Percentiles rank a stretch among this genome's conserved stretches.
These are phyloP conservation scores for Aythya fuligula DNA, from an alignment of 2,797 vertebrate species.

Conservation along the genomic window DNA sequence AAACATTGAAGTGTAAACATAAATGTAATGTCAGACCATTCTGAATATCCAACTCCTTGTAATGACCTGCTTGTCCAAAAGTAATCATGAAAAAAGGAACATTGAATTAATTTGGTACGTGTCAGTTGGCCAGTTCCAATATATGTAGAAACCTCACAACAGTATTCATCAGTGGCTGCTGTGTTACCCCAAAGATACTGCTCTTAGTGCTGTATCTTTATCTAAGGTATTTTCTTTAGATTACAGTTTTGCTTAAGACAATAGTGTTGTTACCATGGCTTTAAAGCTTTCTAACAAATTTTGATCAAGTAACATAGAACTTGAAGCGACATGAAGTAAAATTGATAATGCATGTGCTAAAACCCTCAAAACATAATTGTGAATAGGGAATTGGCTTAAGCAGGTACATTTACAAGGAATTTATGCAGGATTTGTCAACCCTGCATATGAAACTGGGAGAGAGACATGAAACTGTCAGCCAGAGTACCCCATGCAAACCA, in stretches of 20 bases:
- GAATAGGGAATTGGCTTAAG: not conserved
- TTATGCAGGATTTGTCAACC: not conserved
- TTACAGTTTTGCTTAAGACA: not conserved
- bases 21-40: not conserved
- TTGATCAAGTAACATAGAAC: not conserved
- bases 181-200: not conserved
- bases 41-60: not conserved
- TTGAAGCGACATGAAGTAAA: not conserved
- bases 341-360: fast-evolving
- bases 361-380: fast-evolving
- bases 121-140: not conserved
- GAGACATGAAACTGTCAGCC: not conserved
- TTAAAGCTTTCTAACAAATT: not conserved
- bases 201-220: not conserved
- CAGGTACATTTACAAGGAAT: not conserved
- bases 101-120: not conserved
- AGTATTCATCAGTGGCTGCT: not conserved
- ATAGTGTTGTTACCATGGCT: not conserved
- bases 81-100: not conserved
- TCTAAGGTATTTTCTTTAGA: not conserved
- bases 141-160: not conserved
- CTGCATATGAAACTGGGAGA: no score
- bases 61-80: not conserved
- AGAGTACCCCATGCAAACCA: not conserved
- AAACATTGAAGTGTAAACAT: not conserved